A percentile compares a stretch with the other conserved stretches of the same genome.
These are phyloP conservation scores for Diachrysia chrysitis DNA, from an alignment of 2,888 invertebrate species.

Conservation along the genomic window DNA sequence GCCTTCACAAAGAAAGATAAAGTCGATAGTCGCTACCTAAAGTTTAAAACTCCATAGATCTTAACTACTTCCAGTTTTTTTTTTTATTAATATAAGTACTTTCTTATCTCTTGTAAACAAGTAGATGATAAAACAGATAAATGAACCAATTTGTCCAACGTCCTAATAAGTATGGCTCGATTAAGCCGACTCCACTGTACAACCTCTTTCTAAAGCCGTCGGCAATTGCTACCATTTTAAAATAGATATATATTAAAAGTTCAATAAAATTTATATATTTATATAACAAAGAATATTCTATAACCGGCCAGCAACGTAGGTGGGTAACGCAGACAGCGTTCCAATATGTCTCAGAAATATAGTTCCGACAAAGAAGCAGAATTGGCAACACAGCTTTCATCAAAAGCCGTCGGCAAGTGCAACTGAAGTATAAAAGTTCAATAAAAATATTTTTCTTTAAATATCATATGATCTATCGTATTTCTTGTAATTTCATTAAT, in stretches of 20 bases:
- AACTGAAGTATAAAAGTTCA: not conserved
- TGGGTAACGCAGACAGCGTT: too few relatives aligned
- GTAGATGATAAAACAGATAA: not conserved
- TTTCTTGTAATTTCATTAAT: not conserved
- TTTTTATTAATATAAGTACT: not conserved
- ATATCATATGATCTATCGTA: not conserved
- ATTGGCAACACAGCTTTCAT: not conserved
- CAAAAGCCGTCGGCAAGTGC: not conserved
- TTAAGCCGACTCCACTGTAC: not conserved
- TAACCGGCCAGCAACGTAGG: not conserved
- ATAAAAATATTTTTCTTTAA: not conserved
- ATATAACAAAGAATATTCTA: not conserved
- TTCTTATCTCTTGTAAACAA: too few relatives aligned
- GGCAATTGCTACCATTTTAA: conserved; percentile 4
- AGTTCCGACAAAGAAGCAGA: not conserved
- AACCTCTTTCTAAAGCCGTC: not conserved
- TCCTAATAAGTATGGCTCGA: not conserved
- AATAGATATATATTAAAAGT: too few relatives aligned
- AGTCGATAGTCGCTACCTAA: not conserved
- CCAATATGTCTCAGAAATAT: not conserved
- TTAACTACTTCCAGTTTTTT: not conserved
- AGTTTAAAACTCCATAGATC: not conserved
- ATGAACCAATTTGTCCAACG: not conserved
- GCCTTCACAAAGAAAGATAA: not conserved
- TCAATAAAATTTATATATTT: not conserved